Percentiles rank a stretch among this genome's conserved stretches.
Evolutionary conservation across 1,140 invertebrate genomes (phyloP).

Genomic region (Drosophila nigrodunni): DNA sequence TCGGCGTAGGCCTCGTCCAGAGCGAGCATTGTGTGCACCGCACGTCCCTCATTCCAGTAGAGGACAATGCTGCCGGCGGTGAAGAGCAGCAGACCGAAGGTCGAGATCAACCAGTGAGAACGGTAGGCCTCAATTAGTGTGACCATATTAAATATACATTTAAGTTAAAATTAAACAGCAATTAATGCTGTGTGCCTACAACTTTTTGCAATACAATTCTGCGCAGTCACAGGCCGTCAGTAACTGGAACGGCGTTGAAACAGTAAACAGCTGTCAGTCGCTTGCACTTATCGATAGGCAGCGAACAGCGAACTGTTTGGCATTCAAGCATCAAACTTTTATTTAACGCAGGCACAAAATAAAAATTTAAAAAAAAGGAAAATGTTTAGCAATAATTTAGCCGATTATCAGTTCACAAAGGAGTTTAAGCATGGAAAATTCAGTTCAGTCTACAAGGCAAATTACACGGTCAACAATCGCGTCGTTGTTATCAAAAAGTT

Average conservation of each 20-base stretch:
- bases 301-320: slow-evolving; percentile 7
- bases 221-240: slow-evolving; percentile 12
- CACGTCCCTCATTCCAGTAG: slow-evolving; percentile 91
- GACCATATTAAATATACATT: slow-evolving; percentile 57
- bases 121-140: slow-evolving; percentile 87
- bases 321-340: not conserved
- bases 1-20: slow-evolving; percentile 89
- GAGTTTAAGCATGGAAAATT: slow-evolving; percentile 88
- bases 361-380: slow-evolving; percentile 7
- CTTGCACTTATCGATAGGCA: not conserved
- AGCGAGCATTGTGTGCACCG: slow-evolving; percentile 89
- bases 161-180: slow-evolving; percentile 28
- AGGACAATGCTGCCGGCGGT: slow-evolving; percentile 87
- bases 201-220: slow-evolving; percentile 6
- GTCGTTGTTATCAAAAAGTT: slow-evolving; percentile 91
- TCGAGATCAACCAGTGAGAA: slow-evolving; percentile 87
- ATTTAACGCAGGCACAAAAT: slow-evolving; percentile 2
- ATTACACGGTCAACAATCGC: slow-evolving; percentile 88
- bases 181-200: slow-evolving; percentile 23
- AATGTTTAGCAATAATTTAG: slow-evolving; percentile 82
- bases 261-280: slow-evolving; percentile 16
- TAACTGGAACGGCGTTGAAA: slow-evolving; percentile 16
- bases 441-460: slow-evolving; percentile 87
- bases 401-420: slow-evolving; percentile 87
- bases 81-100: slow-evolving; percentile 87